A percentile compares a stretch with the other conserved stretches of the same genome.
Conservation (phyloP, 1,140 invertebrate genomes). For the Danaus plexippus region DNA sequence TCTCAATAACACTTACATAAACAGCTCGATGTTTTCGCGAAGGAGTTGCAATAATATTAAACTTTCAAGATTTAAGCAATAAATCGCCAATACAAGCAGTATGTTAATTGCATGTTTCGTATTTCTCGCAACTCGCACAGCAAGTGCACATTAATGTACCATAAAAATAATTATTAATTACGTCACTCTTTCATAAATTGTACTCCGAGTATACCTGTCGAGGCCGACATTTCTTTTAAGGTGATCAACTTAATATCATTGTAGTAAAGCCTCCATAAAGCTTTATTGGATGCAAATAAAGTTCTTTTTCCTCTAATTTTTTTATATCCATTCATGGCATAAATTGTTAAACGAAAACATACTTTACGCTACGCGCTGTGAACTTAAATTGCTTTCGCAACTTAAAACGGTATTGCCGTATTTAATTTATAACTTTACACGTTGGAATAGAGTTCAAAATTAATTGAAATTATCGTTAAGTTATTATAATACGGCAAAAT, state of each 20-base stretch:
- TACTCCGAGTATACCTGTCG: slow-evolving; percentile 27
- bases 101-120: too few relatives aligned
- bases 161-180: too few relatives aligned
- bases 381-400: slow-evolving; percentile 29
- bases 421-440: slow-evolving; percentile 20
- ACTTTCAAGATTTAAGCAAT: too few relatives aligned
- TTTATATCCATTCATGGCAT: slow-evolving; percentile 18
- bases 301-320: slow-evolving; percentile 9
- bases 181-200: too few relatives aligned
- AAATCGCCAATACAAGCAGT: too few relatives aligned
- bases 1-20: too few relatives aligned
- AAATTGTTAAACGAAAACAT: slow-evolving; percentile 29
- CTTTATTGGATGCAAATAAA: slow-evolving; percentile 13
- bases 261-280: slow-evolving; percentile 12
- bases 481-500: slow-evolving; percentile 10
- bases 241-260: slow-evolving; percentile 38
- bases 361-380: slow-evolving; percentile 21
- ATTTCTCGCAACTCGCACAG: too few relatives aligned
- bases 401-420: slow-evolving; percentile 6
- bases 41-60: too few relatives aligned
- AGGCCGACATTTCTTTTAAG: slow-evolving; percentile 58
- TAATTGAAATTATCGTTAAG: slow-evolving; percentile 21
- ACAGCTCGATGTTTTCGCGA: too few relatives aligned
- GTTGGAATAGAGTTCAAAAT: slow-evolving; percentile 21
- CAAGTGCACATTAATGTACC: too few relatives aligned